Evolutionary conservation across 2,888 invertebrate species (phyloP), one percentile per base, ranked within the genome.

Genomic region (Machimus atricapillus): DNA sequence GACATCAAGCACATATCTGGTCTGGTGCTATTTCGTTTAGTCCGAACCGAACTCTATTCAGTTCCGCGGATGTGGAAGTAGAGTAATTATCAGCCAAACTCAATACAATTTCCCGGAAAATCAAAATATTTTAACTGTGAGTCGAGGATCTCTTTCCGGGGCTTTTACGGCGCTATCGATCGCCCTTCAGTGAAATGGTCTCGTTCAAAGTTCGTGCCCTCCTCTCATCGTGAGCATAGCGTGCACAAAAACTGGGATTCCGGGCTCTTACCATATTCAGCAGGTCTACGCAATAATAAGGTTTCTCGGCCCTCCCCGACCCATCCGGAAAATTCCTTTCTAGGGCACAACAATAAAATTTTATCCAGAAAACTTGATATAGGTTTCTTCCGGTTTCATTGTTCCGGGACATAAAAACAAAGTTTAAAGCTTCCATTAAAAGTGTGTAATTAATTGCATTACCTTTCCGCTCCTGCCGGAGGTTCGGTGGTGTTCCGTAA

Each of bases 361-460:
- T 52, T 23, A 79, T 79, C 52, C 79, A 27, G 46, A 52, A 52
- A 79, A 52, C 79, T 79, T 79, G 79, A 79, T 79, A 79, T 79
- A 46, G 81, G 56, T 56, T 56, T 23, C 66, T 66, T 27, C 82
- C 34, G 66, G 19, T 5, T 37, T 34, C 66, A 83, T 66, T 83
- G 82, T 58, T 83, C 19, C 46, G 40, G 66, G 40, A 66, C 40
- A 66, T 46, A 83, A 66, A 37, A 81, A 37, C 66, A 83, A 83
- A 83, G 37, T 83, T 56, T 66, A 83, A 83, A 66, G 82, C 34
- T 37, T 34, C 66, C 82, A 58, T 83, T 58, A 83, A 83, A 83
- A 83, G 31, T 83, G 82, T 83, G 66, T 83, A 83, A 83, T 83
- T 83, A 83, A 83, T 83, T 66, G 81, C 81, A 31, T 27, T 16